Conservation (phyloP, 2,888 invertebrate species). For the Drosophila acutilabella region DNA sequence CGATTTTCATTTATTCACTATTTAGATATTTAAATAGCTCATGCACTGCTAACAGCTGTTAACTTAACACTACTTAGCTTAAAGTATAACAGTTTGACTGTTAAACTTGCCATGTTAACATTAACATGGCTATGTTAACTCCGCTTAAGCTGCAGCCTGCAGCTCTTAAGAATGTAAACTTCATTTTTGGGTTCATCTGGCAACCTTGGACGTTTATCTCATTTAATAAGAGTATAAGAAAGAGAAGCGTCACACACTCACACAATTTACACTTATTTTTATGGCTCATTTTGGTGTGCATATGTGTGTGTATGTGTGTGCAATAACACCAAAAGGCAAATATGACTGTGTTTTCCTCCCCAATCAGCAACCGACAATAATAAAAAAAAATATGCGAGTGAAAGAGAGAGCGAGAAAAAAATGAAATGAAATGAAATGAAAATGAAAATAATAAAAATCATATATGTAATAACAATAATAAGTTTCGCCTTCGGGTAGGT, state of each 20-base stretch:
- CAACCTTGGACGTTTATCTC: constrained; percentile 56
- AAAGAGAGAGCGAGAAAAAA: constrained; percentile 40
- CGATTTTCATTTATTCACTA: too few relatives aligned
- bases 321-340: constrained; percentile 68
- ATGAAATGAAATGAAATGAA: constrained; percentile 47
- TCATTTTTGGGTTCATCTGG: background rate
- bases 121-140: background rate
- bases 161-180: background rate
- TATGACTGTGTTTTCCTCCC: constrained; percentile 42
- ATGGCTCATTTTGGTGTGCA: constrained; percentile 52
- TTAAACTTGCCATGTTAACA: constrained; percentile 1
- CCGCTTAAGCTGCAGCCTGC: background rate
- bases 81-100: background rate
- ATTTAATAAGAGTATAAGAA: constrained; percentile 45
- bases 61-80: background rate
- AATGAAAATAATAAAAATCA: constrained; percentile 35
- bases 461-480: constrained; percentile 72
- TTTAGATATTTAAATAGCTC: too few relatives aligned
- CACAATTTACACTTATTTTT: constrained; percentile 39
- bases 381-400: constrained; percentile 33
- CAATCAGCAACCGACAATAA: constrained; percentile 50
- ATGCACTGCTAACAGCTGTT: background rate
- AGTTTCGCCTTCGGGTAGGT: constrained; percentile 83
- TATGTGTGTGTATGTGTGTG: constrained; percentile 53
- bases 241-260: background rate